Evolutionary conservation across 2,797 vertebrate species (phyloP).

Genomic region (Eulemur mongoz): DNA sequence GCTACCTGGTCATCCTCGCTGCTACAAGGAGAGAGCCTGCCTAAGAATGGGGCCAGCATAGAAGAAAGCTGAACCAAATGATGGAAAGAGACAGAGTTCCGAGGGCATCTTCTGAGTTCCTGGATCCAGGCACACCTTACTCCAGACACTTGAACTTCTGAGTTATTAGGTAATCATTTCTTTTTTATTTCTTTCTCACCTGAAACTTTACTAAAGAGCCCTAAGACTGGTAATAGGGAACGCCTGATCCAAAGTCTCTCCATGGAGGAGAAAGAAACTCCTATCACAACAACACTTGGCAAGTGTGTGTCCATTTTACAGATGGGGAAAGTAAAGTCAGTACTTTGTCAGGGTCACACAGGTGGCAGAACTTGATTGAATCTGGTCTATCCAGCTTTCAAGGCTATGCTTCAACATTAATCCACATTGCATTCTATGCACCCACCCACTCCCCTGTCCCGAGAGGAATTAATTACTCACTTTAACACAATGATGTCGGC

Average conservation of each 20-base stretch:
- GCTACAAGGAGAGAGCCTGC: background rate
- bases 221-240: background rate
- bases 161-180: background rate
- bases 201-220: background rate
- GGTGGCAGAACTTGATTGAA: background rate
- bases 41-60: background rate
- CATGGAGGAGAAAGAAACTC: background rate
- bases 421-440: background rate
- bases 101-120: background rate
- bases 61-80: background rate
- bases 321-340: background rate
- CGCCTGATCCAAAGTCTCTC: background rate
- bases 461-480: background rate
- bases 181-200: background rate
- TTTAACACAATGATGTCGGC: background rate
- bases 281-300: background rate
- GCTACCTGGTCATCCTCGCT: background rate
- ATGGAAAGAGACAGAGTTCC: background rate
- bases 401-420: background rate
- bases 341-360: background rate
- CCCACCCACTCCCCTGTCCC: background rate
- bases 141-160: background rate
- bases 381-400: background rate
- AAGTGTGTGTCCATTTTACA: background rate
- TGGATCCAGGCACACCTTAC: background rate